Percentiles rank a stretch among this genome's conserved stretches.
Conservation (phyloP, 2,113 vertebrate genomes). For the Corythoichthys haematopterus region DNA sequence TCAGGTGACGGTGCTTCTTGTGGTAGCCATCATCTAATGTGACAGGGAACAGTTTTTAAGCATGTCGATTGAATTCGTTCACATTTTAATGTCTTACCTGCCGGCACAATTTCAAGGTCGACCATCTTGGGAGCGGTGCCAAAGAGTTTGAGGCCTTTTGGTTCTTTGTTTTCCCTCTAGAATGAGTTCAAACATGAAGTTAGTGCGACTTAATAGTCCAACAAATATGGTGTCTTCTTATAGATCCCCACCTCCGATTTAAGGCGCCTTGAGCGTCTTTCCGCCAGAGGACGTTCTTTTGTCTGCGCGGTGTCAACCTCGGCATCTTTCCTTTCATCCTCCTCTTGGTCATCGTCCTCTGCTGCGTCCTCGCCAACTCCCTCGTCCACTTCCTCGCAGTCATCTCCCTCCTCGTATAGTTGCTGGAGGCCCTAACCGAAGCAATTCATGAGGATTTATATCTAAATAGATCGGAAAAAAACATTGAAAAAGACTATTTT, state of each 20-base stretch:
- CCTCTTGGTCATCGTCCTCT: slow-evolving; percentile 65
- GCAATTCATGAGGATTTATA: not conserved
- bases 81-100: slow-evolving; percentile 51
- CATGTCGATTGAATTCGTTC: not conserved
- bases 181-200: not conserved
- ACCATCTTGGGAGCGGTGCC: slow-evolving; percentile 87
- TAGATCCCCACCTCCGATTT: slow-evolving; percentile 66
- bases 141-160: slow-evolving; percentile 89
- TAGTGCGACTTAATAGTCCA: not conserved
- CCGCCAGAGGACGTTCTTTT: slow-evolving; percentile 57
- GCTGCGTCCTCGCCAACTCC: slow-evolving; percentile 60
- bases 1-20: slow-evolving; percentile 76
- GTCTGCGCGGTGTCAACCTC: slow-evolving; percentile 44
- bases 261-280: slow-evolving; percentile 72
- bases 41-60: not conserved
- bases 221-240: not conserved
- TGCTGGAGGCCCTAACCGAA: slow-evolving; percentile 62
- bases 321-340: slow-evolving; percentile 61
- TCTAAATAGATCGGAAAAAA: not conserved
- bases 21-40: slow-evolving; percentile 67
- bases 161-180: slow-evolving; percentile 82
- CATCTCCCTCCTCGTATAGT: slow-evolving; percentile 66
- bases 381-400: slow-evolving; percentile 68
- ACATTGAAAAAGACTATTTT: not conserved
- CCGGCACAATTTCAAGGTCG: slow-evolving; percentile 78